Base-by-base conservation (phyloP, 2,888 invertebrate species). In the Laothoe populi region DNA sequence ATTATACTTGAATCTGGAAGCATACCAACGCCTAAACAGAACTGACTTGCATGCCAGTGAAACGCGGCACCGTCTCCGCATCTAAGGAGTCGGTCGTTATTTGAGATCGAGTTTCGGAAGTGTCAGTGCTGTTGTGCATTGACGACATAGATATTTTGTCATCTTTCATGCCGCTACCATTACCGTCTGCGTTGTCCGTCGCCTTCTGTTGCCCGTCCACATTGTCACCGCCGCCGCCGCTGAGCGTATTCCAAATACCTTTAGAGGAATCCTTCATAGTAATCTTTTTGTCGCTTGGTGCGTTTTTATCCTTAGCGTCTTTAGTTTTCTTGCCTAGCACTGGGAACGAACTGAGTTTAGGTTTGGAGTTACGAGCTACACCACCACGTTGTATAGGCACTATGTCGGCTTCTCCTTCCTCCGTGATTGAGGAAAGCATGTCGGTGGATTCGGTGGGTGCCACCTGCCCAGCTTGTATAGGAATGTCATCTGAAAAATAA, bases 401-500 rank as follows among this genome's bases (percentile, higher is more conserved):
- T 68, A 86, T 76, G 49, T 92, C 90, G 62, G 93, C 77, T 87
- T 95, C 94, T 71, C 94, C 93, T 75, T 96, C 96, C 78, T 96
- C 96, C 0, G 94, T 94, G 70, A 96, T 96, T 0, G 95, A 95
- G 53, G 95, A 94, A 42, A 96, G 87, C 75, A 94, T 88, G 64
- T 93, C 93, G 48, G 93, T 92, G 1, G 92, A 92, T 62, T 95
- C 95, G 4, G 88, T 85, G 10, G 93, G 90, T 63, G 94, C 94
- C 57, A 94, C 94, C 78, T 95, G 95, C 11, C 94, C 94, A 57
- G 94, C 94, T 93, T 97, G 97, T 77, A 97, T 97, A 57, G 97
- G 97, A 90, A 97, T 97, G 88, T 97, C 97, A 93, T 97, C 97
- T 97, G 93, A 11, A 53, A 53, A 31, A 11, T 10, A 11, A 53